phyloP scores from a whole-genome alignment of 2,113 vertebrate genomes.

The Myotis lucifugus region DNA sequence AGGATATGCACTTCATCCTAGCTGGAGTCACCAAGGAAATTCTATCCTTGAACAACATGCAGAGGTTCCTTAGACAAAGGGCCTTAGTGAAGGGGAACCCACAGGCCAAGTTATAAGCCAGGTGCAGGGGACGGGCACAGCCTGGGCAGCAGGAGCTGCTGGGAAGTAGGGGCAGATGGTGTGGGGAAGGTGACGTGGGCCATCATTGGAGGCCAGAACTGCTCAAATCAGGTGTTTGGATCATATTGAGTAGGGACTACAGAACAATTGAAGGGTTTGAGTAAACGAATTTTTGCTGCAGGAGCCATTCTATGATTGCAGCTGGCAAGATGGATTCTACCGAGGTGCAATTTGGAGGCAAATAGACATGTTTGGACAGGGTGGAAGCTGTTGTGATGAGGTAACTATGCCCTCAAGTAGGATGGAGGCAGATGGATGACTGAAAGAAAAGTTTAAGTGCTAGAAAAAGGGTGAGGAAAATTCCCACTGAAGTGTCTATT shows the following conservation, averaged over 20 bases:
- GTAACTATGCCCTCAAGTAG: neutral
- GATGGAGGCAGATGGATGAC: neutral
- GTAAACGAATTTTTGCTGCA: neutral
- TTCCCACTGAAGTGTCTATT: neutral
- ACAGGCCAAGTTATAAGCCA: neutral
- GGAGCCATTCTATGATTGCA: neutral
- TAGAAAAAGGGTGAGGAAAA: neutral
- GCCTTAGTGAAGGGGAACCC: neutral
- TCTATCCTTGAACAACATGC: neutral
- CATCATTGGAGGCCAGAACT: neutral
- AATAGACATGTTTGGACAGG: neutral
- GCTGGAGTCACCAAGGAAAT: neutral
- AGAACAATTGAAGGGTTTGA: neutral
- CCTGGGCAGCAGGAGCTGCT: neutral
- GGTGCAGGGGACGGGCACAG: neutral
- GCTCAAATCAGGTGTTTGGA: neutral
- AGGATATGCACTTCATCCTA: neutral
- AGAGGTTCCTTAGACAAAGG: neutral
- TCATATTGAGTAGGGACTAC: neutral
- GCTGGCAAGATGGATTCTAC: neutral
- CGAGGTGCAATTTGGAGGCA: neutral
- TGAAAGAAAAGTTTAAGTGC: neutral
- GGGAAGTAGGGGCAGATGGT: neutral
- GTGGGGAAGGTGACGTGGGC: neutral
- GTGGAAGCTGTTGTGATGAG: neutral